A percentile compares a stretch with the other conserved stretches of the same genome.
These are phyloP conservation scores for Barnardius zonarius DNA, from an alignment of 2,113 vertebrate species.

Conservation along the genomic window DNA sequence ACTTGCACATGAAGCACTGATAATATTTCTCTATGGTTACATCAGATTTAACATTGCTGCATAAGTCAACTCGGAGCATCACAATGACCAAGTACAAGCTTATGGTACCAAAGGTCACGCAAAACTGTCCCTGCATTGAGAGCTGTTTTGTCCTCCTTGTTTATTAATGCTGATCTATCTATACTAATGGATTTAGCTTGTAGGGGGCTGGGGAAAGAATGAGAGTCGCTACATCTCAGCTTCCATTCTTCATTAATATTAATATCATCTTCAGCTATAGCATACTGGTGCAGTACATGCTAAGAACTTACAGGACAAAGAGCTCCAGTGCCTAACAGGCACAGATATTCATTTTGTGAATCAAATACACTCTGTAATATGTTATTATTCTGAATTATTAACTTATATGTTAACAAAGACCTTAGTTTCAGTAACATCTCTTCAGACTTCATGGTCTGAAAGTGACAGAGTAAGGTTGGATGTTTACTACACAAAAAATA, in stretches of 20 bases:
- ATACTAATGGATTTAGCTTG: conserved; percentile 76
- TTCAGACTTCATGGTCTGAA: not conserved
- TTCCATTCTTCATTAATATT: conserved; percentile 75
- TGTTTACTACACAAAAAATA: not conserved
- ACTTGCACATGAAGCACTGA: not conserved
- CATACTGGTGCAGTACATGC: not conserved
- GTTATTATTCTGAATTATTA: not conserved
- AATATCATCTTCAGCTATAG: conserved; percentile 61
- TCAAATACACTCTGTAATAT: not conserved
- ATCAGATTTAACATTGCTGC: not conserved
- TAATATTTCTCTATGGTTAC: not conserved
- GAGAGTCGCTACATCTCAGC: conserved; percentile 65
- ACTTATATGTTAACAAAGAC: not conserved
- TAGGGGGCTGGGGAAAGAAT: conserved; percentile 60
- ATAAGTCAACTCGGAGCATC: conserved; percentile 2
- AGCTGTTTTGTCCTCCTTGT: conserved; percentile 67
- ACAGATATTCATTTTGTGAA: not conserved
- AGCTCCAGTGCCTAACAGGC: not conserved
- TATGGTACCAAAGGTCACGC: not conserved
- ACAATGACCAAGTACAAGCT: not conserved
- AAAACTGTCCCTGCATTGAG: conserved; percentile 63
- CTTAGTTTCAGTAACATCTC: not conserved
- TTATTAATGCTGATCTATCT: conserved; percentile 72
- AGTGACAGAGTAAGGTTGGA: not conserved
- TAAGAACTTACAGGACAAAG: conserved; percentile 62